These are phyloP conservation scores for Drosophila peninsularis DNA, from an alignment of 2,888 invertebrate genomes.

Conservation along the genomic window DNA sequence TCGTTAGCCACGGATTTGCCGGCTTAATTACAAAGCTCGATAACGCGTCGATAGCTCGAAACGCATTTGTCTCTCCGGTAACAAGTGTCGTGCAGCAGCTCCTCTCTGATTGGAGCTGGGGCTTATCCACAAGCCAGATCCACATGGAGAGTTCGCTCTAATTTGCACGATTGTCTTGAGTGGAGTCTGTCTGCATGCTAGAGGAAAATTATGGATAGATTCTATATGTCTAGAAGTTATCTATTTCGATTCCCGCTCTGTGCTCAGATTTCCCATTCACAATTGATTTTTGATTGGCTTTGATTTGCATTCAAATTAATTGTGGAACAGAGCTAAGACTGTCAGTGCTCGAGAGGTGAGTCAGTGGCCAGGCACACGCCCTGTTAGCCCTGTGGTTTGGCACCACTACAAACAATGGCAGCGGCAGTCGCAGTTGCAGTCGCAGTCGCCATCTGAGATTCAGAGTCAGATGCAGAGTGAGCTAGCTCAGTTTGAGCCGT, in stretches of 20 bases:
- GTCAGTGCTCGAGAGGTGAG: slow-evolving; percentile 34
- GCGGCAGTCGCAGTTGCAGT: slow-evolving; percentile 11
- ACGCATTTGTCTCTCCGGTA: slow-evolving; percentile 49
- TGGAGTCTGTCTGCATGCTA: no score
- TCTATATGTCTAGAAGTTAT: no score
- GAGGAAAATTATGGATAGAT: no score
- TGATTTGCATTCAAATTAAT: neutral
- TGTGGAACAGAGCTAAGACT: slow-evolving; percentile 5
- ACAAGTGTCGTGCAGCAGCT: slow-evolving; percentile 60
- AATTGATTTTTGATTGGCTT: slow-evolving; percentile 22
- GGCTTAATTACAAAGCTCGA: slow-evolving; percentile 71
- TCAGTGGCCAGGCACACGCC: slow-evolving; percentile 53
- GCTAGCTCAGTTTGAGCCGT: slow-evolving; percentile 31
- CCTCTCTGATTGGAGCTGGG: slow-evolving; percentile 45
- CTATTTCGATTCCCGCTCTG: neutral
- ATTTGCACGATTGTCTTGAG: slow-evolving; percentile 56
- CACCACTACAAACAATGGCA: slow-evolving; percentile 21
- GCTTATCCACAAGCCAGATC: slow-evolving; percentile 40
- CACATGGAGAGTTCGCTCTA: slow-evolving; percentile 30
- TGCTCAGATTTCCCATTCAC: neutral
- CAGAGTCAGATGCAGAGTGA: slow-evolving; percentile 20
- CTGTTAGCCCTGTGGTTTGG: slow-evolving; percentile 24
- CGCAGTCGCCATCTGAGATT: neutral
- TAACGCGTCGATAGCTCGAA: slow-evolving; percentile 62
- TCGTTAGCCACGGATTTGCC: slow-evolving; percentile 44